These are phyloP conservation scores for Actenoides lindsayi DNA, from an alignment of 2,113 vertebrate genomes.

Conservation along the genomic window DNA sequence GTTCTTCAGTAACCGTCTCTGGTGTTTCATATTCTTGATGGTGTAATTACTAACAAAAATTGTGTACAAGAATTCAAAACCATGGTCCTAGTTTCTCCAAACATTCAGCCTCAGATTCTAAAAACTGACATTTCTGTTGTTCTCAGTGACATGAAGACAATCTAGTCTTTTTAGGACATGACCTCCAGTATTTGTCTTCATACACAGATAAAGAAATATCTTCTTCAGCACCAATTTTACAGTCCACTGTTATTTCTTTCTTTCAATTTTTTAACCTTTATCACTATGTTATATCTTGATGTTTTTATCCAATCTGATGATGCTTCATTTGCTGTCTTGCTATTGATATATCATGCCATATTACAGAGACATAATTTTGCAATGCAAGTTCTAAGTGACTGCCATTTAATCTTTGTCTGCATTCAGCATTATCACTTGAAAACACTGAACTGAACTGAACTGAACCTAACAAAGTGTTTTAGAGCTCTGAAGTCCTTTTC, in stretches of 20 bases:
- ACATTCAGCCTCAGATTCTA: not conserved
- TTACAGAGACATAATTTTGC: not conserved
- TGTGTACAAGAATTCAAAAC: not conserved
- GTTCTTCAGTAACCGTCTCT: not conserved
- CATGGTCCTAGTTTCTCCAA: not conserved
- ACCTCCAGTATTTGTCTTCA: not conserved
- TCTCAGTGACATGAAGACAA: not conserved
- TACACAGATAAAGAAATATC: not conserved
- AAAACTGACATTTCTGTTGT: not conserved
- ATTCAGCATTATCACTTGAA: not conserved
- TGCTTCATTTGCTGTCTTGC: not conserved
- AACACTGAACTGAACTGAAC: not conserved
- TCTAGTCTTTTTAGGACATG: not conserved
- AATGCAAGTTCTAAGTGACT: not conserved
- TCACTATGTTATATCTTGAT: not conserved
- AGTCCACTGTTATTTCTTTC: not conserved
- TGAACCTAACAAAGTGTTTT: not conserved
- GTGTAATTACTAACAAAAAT: not conserved
- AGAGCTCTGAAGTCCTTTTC: not conserved
- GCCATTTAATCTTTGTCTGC: not conserved
- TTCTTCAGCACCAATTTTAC: not conserved
- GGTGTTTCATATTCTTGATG: not conserved
- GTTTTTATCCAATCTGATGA: not conserved
- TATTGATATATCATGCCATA: not conserved
- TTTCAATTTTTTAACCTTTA: not conserved